phyloP scores from a whole-genome alignment of 2,797 vertebrate species.

The Coregonus suidteri region DNA sequence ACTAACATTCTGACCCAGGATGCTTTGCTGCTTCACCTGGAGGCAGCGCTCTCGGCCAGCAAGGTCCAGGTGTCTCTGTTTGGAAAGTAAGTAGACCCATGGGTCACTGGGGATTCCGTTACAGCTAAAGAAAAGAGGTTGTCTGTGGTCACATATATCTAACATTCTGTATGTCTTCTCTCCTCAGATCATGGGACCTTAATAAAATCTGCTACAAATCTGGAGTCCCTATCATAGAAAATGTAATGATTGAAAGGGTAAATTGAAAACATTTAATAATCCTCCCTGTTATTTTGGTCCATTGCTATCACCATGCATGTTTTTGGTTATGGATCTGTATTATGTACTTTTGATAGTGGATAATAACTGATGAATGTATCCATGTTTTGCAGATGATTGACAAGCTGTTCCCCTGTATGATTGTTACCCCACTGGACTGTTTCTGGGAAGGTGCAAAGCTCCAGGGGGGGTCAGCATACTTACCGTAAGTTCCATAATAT shows the following conservation, averaged over 20 bases:
- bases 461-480: slow-evolving; percentile 95
- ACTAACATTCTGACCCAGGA: slow-evolving; percentile 90
- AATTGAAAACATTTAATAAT: slow-evolving; percentile 48
- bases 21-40: slow-evolving; percentile 91
- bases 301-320: background rate
- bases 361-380: slow-evolving; percentile 11
- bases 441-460: slow-evolving; percentile 99
- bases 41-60: slow-evolving; percentile 90
- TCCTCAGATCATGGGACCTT: slow-evolving; percentile 92
- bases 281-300: background rate
- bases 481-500: slow-evolving; percentile 88
- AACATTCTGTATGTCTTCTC: slow-evolving; percentile 10
- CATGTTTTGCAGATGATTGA: slow-evolving; percentile 89
- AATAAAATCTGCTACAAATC: slow-evolving; percentile 99
- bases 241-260: slow-evolving; percentile 93
- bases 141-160: background rate
- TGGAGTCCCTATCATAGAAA: slow-evolving; percentile 95
- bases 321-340: background rate
- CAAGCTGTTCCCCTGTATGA: slow-evolving; percentile 98
- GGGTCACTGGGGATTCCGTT: background rate
- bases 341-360: background rate
- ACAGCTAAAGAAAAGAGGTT: background rate
- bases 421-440: slow-evolving; percentile 96
- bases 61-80: slow-evolving; percentile 96
- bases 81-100: slow-evolving; percentile 88